A percentile compares a stretch with the other conserved stretches of the same genome.
Evolutionary conservation across 2,113 vertebrate species (phyloP).

Genomic region (Dipodomys stephensi): DNA sequence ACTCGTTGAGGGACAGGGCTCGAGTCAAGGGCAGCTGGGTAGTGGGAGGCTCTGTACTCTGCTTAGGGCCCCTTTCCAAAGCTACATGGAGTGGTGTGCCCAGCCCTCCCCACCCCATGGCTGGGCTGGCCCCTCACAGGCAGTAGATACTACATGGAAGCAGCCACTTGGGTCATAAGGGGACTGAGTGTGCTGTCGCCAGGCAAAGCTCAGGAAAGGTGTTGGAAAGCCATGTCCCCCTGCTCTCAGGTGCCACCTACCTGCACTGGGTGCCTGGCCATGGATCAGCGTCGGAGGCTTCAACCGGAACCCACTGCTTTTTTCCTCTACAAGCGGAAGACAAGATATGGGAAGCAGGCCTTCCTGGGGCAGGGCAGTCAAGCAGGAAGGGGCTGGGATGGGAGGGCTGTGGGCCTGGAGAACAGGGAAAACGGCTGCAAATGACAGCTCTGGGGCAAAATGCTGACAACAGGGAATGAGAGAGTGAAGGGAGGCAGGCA

Average conservation of each 20-base stretch:
- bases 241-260: slow-evolving; percentile 82
- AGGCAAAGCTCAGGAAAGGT: neutral
- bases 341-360: neutral
- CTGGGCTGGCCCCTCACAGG: neutral
- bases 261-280: slow-evolving; percentile 97
- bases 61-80: neutral
- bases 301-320: slow-evolving; percentile 96
- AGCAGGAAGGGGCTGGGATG: neutral
- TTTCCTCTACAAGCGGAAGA: slow-evolving; percentile 92
- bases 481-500: no score
- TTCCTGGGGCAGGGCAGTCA: neutral
- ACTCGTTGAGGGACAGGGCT: neutral
- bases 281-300: slow-evolving; percentile 98
- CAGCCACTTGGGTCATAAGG: no score
- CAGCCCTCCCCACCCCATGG: no score
- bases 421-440: neutral
- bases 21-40: neutral
- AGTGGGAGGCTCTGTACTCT: neutral
- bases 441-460: neutral
- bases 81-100: no score
- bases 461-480: no score
- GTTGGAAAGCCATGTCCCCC: neutral
- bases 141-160: no score
- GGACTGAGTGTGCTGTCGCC: neutral
- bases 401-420: neutral